Evolutionary conservation across 1,140 invertebrate species (phyloP).

Genomic region (Alviniconcha marisindica): DNA sequence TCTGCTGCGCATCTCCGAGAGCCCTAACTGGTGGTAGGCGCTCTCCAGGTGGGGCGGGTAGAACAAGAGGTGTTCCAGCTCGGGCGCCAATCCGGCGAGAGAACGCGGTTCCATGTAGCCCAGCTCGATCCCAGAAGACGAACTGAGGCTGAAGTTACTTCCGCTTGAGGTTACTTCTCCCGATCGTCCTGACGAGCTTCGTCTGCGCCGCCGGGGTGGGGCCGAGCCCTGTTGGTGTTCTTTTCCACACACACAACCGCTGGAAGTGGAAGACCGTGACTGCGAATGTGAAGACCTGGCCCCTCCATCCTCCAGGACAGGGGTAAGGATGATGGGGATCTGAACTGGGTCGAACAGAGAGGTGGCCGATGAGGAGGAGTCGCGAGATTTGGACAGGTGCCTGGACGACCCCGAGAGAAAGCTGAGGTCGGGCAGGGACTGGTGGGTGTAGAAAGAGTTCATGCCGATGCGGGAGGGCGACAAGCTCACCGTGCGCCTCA

Average conservation of each 20-base stretch:
- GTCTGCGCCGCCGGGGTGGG: slow-evolving; percentile 8
- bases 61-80: slow-evolving; percentile 69
- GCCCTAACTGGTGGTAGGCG: slow-evolving; percentile 17
- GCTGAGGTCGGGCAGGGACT: slow-evolving; percentile 67
- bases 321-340: slow-evolving; percentile 55
- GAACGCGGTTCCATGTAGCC: slow-evolving; percentile 61
- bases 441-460: slow-evolving; percentile 60
- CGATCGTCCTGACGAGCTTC: slow-evolving; percentile 24
- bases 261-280: slow-evolving; percentile 41
- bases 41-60: slow-evolving; percentile 68
- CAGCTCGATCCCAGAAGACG: slow-evolving; percentile 65
- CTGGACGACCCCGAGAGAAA: slow-evolving; percentile 50
- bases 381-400: slow-evolving; percentile 18
- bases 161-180: slow-evolving; percentile 60
- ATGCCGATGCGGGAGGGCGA: slow-evolving; percentile 48
- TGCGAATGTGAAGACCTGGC: slow-evolving; percentile 44
- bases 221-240: background rate
- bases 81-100: slow-evolving; percentile 45
- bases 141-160: slow-evolving; percentile 60
- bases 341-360: slow-evolving; percentile 63
- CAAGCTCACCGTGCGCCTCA: slow-evolving; percentile 43
- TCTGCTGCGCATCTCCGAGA: background rate
- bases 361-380: slow-evolving; percentile 48
- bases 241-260: slow-evolving; percentile 16
- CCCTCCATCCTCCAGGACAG: slow-evolving; percentile 43